Conservation (phyloP, 1,140 invertebrate species). For the Nebria ingens region DNA sequence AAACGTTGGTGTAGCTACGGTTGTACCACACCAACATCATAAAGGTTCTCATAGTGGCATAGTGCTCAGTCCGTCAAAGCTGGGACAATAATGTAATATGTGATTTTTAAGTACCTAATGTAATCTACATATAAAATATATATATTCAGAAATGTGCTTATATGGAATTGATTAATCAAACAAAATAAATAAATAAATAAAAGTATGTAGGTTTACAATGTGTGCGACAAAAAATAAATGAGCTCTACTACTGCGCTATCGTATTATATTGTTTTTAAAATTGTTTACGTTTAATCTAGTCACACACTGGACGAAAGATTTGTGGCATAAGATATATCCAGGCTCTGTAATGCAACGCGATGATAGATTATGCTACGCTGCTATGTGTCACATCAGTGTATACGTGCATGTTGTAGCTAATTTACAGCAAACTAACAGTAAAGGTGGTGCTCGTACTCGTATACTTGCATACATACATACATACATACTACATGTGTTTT, state of each 20-base stretch:
- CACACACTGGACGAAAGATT: too few species aligned
- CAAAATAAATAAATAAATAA: not conserved
- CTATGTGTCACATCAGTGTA: too few species aligned
- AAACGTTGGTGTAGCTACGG: constrained; percentile 19
- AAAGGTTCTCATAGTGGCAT: constrained; percentile 31
- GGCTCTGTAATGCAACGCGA: too few species aligned
- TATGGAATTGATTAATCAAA: constrained; percentile 13
- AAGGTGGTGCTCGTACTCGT: too few species aligned
- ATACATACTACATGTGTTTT: too few species aligned
- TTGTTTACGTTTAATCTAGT: not conserved
- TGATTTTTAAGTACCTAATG: constrained; percentile 11
- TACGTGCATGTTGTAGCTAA: too few species aligned
- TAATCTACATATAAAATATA: constrained; percentile 15
- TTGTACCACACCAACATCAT: constrained; percentile 15
- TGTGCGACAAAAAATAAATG: constrained; percentile 6
- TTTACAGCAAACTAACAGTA: too few species aligned
- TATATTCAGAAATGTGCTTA: constrained; percentile 12
- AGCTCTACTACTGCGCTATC: constrained; percentile 14
- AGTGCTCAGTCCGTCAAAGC: constrained; percentile 37
- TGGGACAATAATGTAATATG: constrained; percentile 31
- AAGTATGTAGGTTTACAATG: constrained; percentile 3
- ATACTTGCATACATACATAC: not conserved
- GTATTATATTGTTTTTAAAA: not conserved
- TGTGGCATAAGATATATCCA: too few species aligned
- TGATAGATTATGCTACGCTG: too few species aligned